Conservation (phyloP, 2,113 vertebrate species). For the Pterocles gutturalis region DNA sequence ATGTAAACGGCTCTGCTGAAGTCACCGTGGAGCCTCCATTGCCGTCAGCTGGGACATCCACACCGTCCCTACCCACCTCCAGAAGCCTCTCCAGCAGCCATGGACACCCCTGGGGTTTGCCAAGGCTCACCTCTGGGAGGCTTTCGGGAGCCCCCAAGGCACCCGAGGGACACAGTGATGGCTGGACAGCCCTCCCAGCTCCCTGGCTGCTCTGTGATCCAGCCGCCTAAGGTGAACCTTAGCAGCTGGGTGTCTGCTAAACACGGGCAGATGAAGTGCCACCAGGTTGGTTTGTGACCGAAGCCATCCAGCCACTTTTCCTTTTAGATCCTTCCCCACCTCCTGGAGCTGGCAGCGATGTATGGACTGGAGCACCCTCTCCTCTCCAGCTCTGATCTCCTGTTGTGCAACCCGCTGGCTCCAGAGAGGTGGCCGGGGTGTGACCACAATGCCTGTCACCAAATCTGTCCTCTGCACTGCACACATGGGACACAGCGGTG, state of each 20-base stretch:
- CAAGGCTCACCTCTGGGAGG: neutral
- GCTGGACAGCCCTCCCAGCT: fast-evolving
- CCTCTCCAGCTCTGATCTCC: neutral
- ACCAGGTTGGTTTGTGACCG: neutral
- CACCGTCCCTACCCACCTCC: neutral
- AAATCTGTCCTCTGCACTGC: neutral
- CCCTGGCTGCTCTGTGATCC: neutral
- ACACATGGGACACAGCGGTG: fast-evolving
- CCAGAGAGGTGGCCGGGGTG: neutral
- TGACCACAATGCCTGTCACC: fast-evolving
- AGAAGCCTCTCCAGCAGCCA: neutral
- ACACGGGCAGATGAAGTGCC: neutral
- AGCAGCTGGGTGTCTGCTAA: fast-evolving
- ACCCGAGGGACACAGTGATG: too few species aligned
- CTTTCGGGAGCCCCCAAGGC: neutral
- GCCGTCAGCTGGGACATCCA: fast-evolving
- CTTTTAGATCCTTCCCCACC: neutral
- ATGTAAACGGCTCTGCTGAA: neutral
- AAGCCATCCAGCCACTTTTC: neutral
- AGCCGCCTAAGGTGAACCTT: fast-evolving
- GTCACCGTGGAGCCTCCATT: fast-evolving
- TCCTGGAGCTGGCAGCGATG: neutral
- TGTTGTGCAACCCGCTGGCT: too few species aligned
- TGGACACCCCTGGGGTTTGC: fast-evolving
- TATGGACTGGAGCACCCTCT: neutral